Evolutionary conservation across 2,888 invertebrate genomes (phyloP).

Genomic region (Pyrrhosoma nymphula): DNA sequence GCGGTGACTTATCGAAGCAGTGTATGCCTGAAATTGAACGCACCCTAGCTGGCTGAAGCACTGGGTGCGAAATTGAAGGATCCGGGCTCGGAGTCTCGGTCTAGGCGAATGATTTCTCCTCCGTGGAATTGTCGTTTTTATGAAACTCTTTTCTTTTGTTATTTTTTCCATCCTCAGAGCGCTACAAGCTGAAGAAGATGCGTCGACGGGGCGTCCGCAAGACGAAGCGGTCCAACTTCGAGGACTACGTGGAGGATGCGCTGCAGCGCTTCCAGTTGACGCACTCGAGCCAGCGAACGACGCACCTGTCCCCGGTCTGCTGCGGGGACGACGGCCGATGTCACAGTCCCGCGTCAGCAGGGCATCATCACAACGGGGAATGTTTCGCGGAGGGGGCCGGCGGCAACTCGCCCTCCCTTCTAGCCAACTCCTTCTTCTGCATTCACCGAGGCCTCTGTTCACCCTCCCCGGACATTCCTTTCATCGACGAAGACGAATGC

Average conservation of each 20-base stretch:
- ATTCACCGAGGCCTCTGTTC: background rate
- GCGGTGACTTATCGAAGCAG: too few species aligned
- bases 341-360: background rate
- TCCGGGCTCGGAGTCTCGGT: too few species aligned
- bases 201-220: slow-evolving; percentile 68
- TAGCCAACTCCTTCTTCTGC: too few species aligned
- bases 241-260: slow-evolving; percentile 70
- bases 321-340: background rate
- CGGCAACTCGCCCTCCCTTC: background rate
- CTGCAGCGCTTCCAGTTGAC: slow-evolving; percentile 69
- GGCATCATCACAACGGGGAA: background rate
- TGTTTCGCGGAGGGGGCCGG: background rate
- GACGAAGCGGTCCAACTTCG: slow-evolving; percentile 68
- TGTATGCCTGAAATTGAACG: too few species aligned
- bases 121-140: too few species aligned
- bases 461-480: slow-evolving; percentile 11
- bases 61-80: too few species aligned
- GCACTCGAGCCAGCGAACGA: too few species aligned
- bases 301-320: background rate
- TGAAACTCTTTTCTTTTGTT: too few species aligned
- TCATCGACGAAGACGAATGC: slow-evolving; percentile 30
- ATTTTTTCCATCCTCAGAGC: slow-evolving; percentile 62
- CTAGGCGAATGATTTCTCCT: too few species aligned
- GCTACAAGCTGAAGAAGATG: slow-evolving; percentile 67
- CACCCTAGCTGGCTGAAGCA: too few species aligned